phyloP scores from a whole-genome alignment of 2,113 vertebrate genomes.

The Poecile atricapillus region DNA sequence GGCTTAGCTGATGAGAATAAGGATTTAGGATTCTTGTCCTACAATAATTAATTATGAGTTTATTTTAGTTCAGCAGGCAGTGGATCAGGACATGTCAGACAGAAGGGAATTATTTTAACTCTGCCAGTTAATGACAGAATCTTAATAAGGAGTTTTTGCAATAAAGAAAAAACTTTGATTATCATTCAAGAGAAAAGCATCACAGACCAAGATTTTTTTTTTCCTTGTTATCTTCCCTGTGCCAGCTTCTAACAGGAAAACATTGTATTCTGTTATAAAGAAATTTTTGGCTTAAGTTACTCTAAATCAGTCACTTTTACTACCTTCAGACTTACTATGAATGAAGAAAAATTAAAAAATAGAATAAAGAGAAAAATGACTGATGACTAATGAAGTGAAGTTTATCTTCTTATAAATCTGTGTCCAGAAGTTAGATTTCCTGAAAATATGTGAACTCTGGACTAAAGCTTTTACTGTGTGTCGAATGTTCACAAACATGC shows the following conservation, averaged over 20 bases:
- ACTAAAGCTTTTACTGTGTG: not conserved
- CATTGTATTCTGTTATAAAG: not conserved
- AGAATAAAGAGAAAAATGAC: not conserved
- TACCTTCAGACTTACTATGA: not conserved
- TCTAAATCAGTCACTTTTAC: not conserved
- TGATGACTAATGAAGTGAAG: not conserved
- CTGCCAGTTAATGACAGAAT: not conserved
- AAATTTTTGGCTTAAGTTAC: not conserved
- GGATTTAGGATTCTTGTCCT: conserved; percentile 1
- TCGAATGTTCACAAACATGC: not conserved
- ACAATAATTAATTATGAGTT: conserved; percentile 15
- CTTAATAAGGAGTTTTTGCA: not conserved
- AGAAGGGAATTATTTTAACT: conserved; percentile 18
- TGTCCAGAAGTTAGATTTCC: not conserved
- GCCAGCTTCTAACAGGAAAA: not conserved
- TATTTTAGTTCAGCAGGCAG: not conserved
- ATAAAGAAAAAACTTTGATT: not conserved
- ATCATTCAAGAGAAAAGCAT: not conserved
- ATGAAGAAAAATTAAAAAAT: not conserved
- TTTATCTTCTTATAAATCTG: not conserved
- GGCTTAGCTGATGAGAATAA: not conserved
- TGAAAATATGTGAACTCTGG: not conserved
- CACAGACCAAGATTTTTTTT: not conserved
- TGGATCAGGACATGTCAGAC: not conserved
- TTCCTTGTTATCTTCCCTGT: not conserved